Conservation (phyloP, 1,140 invertebrate species). For the Dreissena polymorpha region DNA sequence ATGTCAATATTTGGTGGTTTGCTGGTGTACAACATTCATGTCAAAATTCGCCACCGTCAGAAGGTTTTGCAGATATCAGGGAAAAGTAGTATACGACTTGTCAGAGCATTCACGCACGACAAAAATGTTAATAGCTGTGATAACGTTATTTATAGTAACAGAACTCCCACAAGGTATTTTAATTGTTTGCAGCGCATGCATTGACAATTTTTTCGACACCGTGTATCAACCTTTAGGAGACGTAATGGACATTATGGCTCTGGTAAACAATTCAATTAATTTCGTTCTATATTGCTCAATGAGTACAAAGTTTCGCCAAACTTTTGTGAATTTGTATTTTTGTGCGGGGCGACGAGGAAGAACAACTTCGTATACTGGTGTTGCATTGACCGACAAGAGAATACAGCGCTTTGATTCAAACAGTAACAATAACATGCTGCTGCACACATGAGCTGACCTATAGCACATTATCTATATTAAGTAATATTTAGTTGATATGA, state of each 20-base stretch:
- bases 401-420: no score
- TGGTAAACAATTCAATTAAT: slow-evolving; percentile 95
- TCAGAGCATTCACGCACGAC: slow-evolving; percentile 92
- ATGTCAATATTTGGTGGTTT: slow-evolving; percentile 80
- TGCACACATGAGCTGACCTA: no score
- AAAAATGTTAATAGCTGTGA: slow-evolving; percentile 92
- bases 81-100: slow-evolving; percentile 2
- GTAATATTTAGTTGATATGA: no score
- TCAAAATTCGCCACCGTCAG: slow-evolving; percentile 58
- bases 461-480: no score
- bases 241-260: slow-evolving; percentile 94
- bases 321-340: slow-evolving; percentile 83
- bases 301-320: slow-evolving; percentile 94
- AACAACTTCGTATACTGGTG: no score
- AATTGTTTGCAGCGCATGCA: slow-evolving; percentile 75
- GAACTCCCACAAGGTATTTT: slow-evolving; percentile 87
- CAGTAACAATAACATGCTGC: no score
- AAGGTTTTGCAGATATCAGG: neutral
- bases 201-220: slow-evolving; percentile 72
- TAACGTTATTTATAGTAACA: slow-evolving; percentile 91
- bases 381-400: no score
- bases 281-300: slow-evolving; percentile 97
- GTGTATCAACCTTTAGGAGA: slow-evolving; percentile 86
- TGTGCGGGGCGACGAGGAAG: no score
- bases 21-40: slow-evolving; percentile 78